phyloP scores from a whole-genome alignment of 1,140 invertebrate species.

The Drosophila virilis region DNA sequence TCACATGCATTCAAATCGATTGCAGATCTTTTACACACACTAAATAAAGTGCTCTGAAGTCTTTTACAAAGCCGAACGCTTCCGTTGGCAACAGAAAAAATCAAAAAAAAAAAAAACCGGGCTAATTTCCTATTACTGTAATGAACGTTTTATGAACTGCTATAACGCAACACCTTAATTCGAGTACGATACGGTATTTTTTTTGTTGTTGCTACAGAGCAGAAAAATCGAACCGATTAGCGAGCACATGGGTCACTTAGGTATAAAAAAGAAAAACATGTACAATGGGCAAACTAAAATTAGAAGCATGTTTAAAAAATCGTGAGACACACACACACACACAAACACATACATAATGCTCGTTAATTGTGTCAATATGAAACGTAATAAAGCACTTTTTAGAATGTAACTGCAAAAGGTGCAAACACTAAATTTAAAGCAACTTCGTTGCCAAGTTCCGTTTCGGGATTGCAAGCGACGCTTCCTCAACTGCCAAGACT shows the following conservation, averaged over 20 bases:
- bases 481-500: constrained; percentile 69
- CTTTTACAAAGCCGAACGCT: constrained; percentile 60
- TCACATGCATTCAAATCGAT: constrained; percentile 52
- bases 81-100: constrained; percentile 44
- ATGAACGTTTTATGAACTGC: constrained; percentile 70
- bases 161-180: constrained; percentile 55
- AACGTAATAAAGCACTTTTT: constrained; percentile 37
- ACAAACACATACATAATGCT: constrained; percentile 30
- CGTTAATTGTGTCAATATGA: constrained; percentile 42
- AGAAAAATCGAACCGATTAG: constrained; percentile 65
- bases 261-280: constrained; percentile 61
- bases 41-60: constrained; percentile 48
- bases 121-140: constrained; percentile 77
- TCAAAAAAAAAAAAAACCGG: constrained; percentile 58
- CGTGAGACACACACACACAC: constrained; percentile 53
- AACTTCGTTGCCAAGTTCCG: constrained; percentile 35
- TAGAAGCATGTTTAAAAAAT: constrained; percentile 70
- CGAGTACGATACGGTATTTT: constrained; percentile 15
- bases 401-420: constrained; percentile 37
- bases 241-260: constrained; percentile 50
- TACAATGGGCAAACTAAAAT: constrained; percentile 54
- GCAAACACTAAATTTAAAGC: constrained; percentile 1
- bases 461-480: constrained; percentile 5
- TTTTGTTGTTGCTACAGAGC: constrained; percentile 17
- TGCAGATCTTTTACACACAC: constrained; percentile 48